A percentile compares a stretch with the other conserved stretches of the same genome.
These are phyloP conservation scores for Acanthosepion pharaonis DNA, from an alignment of 2,888 invertebrate genomes.

Conservation along the genomic window DNA sequence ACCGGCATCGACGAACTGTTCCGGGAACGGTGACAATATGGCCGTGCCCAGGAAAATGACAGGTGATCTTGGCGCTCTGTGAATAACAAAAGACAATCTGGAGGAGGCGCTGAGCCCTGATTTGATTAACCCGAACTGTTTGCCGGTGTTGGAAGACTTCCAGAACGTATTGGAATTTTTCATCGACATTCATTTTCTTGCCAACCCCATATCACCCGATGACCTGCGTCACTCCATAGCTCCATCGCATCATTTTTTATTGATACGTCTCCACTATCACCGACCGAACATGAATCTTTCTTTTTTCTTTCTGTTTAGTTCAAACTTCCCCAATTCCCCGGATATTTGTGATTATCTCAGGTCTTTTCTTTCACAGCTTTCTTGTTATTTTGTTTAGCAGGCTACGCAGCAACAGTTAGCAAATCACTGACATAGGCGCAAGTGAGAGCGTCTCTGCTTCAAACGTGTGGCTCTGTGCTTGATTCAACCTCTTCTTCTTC, in stretches of 20 bases:
- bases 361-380: not conserved
- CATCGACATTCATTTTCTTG: not conserved
- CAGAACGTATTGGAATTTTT: not conserved
- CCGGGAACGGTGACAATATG: not conserved
- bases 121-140: not conserved
- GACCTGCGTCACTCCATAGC: not conserved
- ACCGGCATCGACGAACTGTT: not conserved
- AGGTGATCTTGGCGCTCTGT: slow-evolving; percentile 8
- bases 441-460: no score
- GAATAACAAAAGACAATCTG: not conserved
- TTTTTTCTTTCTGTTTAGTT: not conserved
- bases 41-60: not conserved
- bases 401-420: no score
- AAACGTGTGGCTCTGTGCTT: no score
- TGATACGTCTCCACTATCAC: not conserved
- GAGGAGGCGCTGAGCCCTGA: not conserved
- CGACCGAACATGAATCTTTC: not conserved
- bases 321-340: not conserved
- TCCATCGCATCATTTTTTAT: not conserved
- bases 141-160: not conserved
- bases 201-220: not conserved
- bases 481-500: no score
- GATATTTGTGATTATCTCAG: not conserved
- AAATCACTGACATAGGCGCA: no score
- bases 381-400: no score